A percentile compares a stretch with the other conserved stretches of the same genome.
Evolutionary conservation across 2,888 invertebrate genomes (phyloP).

Genomic region (Melanophora roralis): DNA sequence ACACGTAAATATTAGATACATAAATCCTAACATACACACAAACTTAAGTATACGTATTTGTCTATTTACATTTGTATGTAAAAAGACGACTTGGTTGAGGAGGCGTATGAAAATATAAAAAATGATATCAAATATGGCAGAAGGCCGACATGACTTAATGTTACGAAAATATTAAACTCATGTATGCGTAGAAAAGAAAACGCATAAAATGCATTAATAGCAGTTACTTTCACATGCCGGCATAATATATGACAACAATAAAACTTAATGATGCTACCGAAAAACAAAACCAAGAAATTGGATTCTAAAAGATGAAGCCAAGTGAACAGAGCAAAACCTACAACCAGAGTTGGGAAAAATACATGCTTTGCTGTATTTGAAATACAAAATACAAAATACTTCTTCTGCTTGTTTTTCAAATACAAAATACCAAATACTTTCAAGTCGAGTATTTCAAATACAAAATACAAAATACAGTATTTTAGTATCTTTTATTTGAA

Average conservation of each 20-base stretch:
- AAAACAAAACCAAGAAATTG: constrained; percentile 18
- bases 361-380: too few species aligned
- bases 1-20: background rate
- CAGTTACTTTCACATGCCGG: constrained; percentile 54
- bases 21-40: too few species aligned
- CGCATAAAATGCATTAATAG: constrained; percentile 58
- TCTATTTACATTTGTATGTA: background rate
- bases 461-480: too few species aligned
- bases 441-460: too few species aligned
- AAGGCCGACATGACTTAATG: constrained; percentile 52
- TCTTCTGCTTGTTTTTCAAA: too few species aligned
- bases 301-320: background rate
- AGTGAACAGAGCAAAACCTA: background rate
- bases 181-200: constrained; percentile 56
- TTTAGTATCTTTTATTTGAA: too few species aligned
- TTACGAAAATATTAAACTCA: constrained; percentile 58
- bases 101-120: background rate
- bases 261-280: constrained; percentile 58
- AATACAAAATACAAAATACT: too few species aligned
- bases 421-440: too few species aligned
- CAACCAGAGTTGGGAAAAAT: too few species aligned
- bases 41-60: too few species aligned
- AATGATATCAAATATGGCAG: constrained; percentile 17
- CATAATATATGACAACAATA: constrained; percentile 58
- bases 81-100: background rate